phyloP scores from a whole-genome alignment of 2,113 vertebrate genomes.

The Indicator indicator region DNA sequence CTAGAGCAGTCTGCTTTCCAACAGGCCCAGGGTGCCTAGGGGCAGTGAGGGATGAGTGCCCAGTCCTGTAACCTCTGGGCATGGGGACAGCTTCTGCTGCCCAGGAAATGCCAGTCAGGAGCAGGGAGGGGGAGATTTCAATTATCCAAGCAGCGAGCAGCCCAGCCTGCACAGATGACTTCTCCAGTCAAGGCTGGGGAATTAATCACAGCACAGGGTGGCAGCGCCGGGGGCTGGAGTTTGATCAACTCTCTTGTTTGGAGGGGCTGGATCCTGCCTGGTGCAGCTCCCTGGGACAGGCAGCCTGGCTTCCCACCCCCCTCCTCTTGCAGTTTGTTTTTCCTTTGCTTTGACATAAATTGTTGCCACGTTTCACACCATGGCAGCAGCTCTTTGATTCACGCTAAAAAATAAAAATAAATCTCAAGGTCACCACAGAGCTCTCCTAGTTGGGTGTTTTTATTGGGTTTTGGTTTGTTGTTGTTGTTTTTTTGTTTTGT shows the following conservation, averaged over 20 bases:
- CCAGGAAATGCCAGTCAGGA: neutral
- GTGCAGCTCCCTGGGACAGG: neutral
- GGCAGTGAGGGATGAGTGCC: fast-evolving
- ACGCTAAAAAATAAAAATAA: neutral
- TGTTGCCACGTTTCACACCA: neutral
- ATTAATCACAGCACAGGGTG: neutral
- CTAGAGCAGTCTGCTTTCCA: neutral
- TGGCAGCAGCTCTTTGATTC: neutral
- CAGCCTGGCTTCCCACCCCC: neutral
- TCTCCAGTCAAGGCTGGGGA: neutral
- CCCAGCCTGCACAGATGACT: neutral
- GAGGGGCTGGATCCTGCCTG: neutral
- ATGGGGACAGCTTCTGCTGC: neutral
- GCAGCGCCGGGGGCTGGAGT: neutral
- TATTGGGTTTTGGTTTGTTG: neutral
- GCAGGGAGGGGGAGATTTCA: neutral
- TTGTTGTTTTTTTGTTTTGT: too few species aligned
- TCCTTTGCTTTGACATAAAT: neutral
- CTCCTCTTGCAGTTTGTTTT: too few species aligned
- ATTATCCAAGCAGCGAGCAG: neutral
- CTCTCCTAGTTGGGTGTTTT: neutral
- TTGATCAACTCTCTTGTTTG: fast-evolving
- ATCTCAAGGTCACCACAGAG: slow-evolving; percentile 3
- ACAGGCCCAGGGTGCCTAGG: neutral
- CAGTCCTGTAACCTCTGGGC: neutral